Base-by-base conservation (phyloP, 2,797 vertebrate species). In the Meriones psammophilus region DNA sequence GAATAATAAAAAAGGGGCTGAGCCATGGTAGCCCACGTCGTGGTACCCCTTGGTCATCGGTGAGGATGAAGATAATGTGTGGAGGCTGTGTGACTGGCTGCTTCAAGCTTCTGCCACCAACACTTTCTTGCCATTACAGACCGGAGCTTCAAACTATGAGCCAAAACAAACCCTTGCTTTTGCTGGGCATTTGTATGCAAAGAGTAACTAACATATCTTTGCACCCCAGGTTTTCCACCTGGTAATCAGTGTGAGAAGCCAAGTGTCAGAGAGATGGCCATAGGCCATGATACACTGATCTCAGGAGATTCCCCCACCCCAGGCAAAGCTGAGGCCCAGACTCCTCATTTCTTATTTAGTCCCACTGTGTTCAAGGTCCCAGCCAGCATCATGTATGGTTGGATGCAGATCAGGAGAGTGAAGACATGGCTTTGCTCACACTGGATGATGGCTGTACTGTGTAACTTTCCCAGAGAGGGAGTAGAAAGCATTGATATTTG, bases 1-100 rank as follows among this genome's bases (percentile, higher is more conserved):
- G 84, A n/a, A 86, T 6, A 69, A 17, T 54, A 33, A 46, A 54
- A n/a, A 46, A n/a, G 83, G 3, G 18, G 33, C 62, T 4, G 39
- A 33, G 62, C 99, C 99, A 17, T 99, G 99, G 84, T 99, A 99
- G 56, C 99, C 99, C 0, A 99, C 98, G 60, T 99, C 99, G 1
- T 99, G 99, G 97, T 99, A 99, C 42, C 99, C 99, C 99, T 97
- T 99, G 99, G 97, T 99, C 99, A 64, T 99, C 99, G 0, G 99
- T 99, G 97, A 99, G 99, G 93, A 99, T 99, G 98, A 99, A 99
- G 96, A 99, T 98, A 85, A 99, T 99, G 98, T 99, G 99, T 50
- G 64, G 64, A 85, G 20, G 5, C 33, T 8, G 33, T 85, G 64
- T 50, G 42, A n/a, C 10, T 8, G 30, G 18, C 83, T 50, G 30